These are phyloP conservation scores for Botrylloides violaceus DNA, from an alignment of 23 tunicate genomes.

Conservation along the genomic window DNA sequence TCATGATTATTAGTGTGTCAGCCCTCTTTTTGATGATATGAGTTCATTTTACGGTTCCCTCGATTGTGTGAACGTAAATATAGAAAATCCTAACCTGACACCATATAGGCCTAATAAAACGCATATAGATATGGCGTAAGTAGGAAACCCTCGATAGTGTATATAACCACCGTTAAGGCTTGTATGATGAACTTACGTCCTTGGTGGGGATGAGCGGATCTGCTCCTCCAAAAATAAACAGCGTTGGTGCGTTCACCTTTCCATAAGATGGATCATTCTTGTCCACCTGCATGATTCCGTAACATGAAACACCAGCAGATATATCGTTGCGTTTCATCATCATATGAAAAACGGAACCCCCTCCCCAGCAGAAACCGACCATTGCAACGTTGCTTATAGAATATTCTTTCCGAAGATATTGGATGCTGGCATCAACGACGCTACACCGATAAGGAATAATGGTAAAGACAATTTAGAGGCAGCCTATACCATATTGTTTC, in stretches of 20 bases:
- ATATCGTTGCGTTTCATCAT: conserved; percentile 5
- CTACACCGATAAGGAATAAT: too few species aligned
- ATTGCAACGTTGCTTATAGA: conserved; percentile 3
- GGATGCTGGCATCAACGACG: conserved; percentile 1
- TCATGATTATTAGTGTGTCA: too few species aligned
- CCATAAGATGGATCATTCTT: conserved; percentile 1
- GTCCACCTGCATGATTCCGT: conserved; percentile 17
- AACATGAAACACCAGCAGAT: conserved; percentile 12
- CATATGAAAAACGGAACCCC: conserved; percentile 14
- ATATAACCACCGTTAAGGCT: too few species aligned
- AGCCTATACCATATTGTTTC: not conserved
- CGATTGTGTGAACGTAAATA: too few species aligned
- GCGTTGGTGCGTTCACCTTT: conserved; percentile 5
- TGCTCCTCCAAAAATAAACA: conserved; percentile 14
- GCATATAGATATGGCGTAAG: too few species aligned
- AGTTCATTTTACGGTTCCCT: too few species aligned
- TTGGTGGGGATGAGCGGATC: conserved; percentile 3
- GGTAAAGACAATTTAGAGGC: too few species aligned
- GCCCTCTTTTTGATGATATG: too few species aligned
- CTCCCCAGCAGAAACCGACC: conserved; percentile 29
- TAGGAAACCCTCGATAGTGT: too few species aligned
- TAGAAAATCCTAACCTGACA: too few species aligned
- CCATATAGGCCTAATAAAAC: too few species aligned
- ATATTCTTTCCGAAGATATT: conserved; percentile 10
- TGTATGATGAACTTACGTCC: too few species aligned